Evolutionary conservation across 2,113 vertebrate genomes (phyloP).

Genomic region (Martes martes): DNA sequence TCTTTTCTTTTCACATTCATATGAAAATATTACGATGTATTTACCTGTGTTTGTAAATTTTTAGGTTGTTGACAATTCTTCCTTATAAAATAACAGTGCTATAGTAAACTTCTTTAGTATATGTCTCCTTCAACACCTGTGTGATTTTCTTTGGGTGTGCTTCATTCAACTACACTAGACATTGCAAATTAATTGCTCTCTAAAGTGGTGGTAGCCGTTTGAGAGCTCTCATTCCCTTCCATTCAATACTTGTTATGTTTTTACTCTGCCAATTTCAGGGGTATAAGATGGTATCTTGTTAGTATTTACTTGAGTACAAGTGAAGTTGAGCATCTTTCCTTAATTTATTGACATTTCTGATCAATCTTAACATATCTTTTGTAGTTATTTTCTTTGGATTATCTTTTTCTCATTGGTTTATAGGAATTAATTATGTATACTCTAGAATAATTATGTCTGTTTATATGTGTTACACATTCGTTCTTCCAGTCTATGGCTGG

Average conservation of each 20-base stretch:
- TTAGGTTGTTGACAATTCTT: background rate
- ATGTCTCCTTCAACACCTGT: background rate
- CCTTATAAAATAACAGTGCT: background rate
- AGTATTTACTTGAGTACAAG: background rate
- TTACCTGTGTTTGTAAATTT: background rate
- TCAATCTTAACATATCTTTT: background rate
- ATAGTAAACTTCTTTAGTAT: background rate
- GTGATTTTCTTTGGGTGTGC: background rate
- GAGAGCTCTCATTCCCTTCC: background rate
- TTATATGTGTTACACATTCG: background rate
- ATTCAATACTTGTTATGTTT: background rate
- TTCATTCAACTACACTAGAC: background rate
- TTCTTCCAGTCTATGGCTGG: background rate
- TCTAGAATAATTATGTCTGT: background rate
- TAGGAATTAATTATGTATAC: background rate
- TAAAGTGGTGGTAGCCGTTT: background rate
- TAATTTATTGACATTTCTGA: background rate
- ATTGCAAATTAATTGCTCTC: background rate
- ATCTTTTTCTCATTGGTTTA: background rate
- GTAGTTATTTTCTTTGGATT: background rate
- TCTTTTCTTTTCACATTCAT: background rate
- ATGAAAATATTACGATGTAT: background rate
- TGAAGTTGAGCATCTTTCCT: background rate
- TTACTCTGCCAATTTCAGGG: background rate
- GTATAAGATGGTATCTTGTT: background rate